Percentiles rank a stretch among this genome's conserved stretches.
Evolutionary conservation across 2,113 vertebrate species (phyloP).

Genomic region (Pseudorasbora parva): DNA sequence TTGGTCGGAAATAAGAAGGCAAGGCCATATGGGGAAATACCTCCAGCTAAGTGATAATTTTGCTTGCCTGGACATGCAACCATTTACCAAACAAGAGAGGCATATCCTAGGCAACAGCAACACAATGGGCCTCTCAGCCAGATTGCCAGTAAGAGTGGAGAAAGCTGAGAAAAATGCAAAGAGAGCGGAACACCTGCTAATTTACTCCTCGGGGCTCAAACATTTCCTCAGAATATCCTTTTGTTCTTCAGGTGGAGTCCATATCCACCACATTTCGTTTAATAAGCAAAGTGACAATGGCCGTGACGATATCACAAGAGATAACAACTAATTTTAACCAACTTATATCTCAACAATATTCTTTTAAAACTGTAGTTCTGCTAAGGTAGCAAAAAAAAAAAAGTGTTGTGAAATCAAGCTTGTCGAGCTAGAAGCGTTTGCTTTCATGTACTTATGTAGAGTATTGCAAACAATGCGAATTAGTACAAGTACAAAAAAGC

Average conservation of each 20-base stretch:
- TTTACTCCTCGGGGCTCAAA: slow-evolving; percentile 64
- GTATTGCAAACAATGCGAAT: too few species aligned
- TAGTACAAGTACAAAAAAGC: too few species aligned
- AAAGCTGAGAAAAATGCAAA: slow-evolving; percentile 54
- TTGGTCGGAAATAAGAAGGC: slow-evolving; percentile 29
- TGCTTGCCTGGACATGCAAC: slow-evolving; percentile 69
- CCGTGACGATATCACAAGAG: not conserved
- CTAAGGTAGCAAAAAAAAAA: not conserved
- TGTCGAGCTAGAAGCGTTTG: not conserved
- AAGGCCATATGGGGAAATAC: slow-evolving; percentile 49
- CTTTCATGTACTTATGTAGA: not conserved
- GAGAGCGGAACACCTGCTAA: slow-evolving; percentile 70
- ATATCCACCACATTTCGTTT: not conserved
- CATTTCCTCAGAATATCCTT: slow-evolving; percentile 63
- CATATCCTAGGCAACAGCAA: slow-evolving; percentile 67
- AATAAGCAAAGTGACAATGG: not conserved
- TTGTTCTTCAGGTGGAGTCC: slow-evolving; percentile 44
- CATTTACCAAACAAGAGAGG: slow-evolving; percentile 68
- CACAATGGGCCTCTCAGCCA: slow-evolving; percentile 67
- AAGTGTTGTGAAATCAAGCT: not conserved
- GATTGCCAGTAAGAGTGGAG: slow-evolving; percentile 57
- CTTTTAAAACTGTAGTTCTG: not conserved
- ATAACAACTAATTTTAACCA: not conserved
- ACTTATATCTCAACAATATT: not conserved
- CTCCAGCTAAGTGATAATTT: slow-evolving; percentile 61